Base-by-base conservation (phyloP, 2,113 vertebrate genomes). In the Microtus pennsylvanicus region DNA sequence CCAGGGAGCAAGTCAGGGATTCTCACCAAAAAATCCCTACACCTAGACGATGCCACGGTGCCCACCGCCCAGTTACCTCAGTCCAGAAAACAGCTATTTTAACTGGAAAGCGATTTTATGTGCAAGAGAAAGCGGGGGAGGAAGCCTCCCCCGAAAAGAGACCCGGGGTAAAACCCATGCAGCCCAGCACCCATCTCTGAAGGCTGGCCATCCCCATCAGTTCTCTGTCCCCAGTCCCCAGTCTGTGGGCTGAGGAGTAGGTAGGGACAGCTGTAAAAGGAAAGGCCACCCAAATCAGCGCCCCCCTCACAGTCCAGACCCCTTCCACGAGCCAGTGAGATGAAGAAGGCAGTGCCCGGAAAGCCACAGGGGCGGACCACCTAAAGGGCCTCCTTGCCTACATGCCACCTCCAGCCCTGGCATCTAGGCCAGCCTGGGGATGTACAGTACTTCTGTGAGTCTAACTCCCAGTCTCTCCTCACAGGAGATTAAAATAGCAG, bases 381-480 rank as follows among this genome's bases (percentile, higher is more conserved):
- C 65, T 24, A 11, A 86, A 38, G 70, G 72, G 91, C 45, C 88
- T 85, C 95, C 89, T 75, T 94, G 82, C 92, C 89, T 93, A 88
- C 81, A 95, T 33, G 69, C 94, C 63, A 82, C 81, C 85, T 80
- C 86, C 89, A 92, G 89, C 94, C 81, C 94, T 30, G 86, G 95
- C 94, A 93, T 92, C 52, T 90, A 74, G 89, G 96, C 85, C 97
- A 95, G 86, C 94, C 96, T 94, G 94, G 96, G 93, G 77, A 97
- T 95, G 90, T 93, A 98, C 97, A 98, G 97, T 97, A 97, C 97
- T 96, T 98, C 94, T 97, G 89, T 97, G 96, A 97, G 94, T 97
- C 96, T 97, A 94, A 97, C 97, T 96, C 81, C 82, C 95, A 95
- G 88, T 92, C 88, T 93, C 94, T 93, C 97, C 93, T 96, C 58